Base-by-base conservation (phyloP, 2,888 invertebrate species). In the Phalera bucephala region DNA sequence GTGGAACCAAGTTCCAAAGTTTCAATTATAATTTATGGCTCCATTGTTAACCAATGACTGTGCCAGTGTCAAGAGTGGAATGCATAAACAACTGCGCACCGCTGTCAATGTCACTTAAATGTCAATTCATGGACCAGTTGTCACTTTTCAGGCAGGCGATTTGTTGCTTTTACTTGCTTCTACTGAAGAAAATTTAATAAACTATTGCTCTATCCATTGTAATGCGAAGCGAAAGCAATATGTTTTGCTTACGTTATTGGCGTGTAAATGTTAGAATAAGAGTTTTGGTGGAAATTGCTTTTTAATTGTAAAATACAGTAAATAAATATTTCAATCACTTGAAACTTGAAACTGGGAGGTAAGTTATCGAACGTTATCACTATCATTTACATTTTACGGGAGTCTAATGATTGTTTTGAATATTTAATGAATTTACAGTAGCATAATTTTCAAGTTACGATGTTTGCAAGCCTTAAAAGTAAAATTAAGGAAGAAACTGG, bases 401-500 rank as follows among this genome's bases (percentile, higher is more conserved):
- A 50, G 39, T 54, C 36, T 46, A 29, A 37, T 39, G 17, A 27
- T 33, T 11, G 31, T 36, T 23, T 41, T 35, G 45, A 41, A 36
- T 36, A 45, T 51, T 45, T 46, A 43, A 36, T 50, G 49, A 32
- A 12, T 31, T 55, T 59, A 17, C 62, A 60, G 63, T 49, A 52
- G 41, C 36, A 33, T 36, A 31, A 43, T 21, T 36, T 36, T 31
- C 27, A 41, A 39, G 48, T 36, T 51, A 90, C 73, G 72, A 97
- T 97, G 96, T 97, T 97, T 80, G 94, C 95, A 33, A 95, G 95
- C 67, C 85, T 97, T 52, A 96, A 96, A 82, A 96, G 95, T 82
- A 96, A 96, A 91, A 96, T 96, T 61, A 94, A 95, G 61, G 96
- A 96, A 77, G 96, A 96, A 90, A 96, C 96, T 49, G 96, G 96